Percentiles rank a stretch among this genome's conserved stretches.
Evolutionary conservation across 2,888 invertebrate genomes (phyloP).

Genomic region (Agrypnus murinus): DNA sequence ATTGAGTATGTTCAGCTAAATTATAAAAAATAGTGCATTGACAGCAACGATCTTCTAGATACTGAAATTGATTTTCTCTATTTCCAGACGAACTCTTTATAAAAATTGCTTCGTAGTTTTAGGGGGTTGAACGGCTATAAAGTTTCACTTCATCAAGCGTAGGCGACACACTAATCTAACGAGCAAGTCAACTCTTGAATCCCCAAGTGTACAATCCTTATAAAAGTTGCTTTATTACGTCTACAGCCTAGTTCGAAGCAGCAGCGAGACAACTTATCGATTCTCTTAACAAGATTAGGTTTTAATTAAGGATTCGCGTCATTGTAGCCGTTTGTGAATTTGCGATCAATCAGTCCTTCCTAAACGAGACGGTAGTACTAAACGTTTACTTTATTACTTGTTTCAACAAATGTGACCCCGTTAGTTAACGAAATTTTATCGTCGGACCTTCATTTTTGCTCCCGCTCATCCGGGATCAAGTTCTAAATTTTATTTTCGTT

Average conservation of each 20-base stretch:
- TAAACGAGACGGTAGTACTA: background rate
- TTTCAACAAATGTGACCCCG: slow-evolving; percentile 21
- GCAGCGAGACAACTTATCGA: slow-evolving; percentile 53
- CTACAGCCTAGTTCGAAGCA: slow-evolving; percentile 50
- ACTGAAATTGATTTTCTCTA: too few species aligned
- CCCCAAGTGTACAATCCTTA: slow-evolving; percentile 50
- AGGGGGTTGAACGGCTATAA: slow-evolving; percentile 43
- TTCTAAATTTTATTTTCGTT: too few species aligned
- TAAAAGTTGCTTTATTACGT: slow-evolving; percentile 51
- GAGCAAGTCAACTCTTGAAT: slow-evolving; percentile 49
- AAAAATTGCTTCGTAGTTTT: slow-evolving; percentile 37
- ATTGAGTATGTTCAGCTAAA: too few species aligned
- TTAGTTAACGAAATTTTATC: slow-evolving; percentile 27
- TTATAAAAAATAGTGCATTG: too few species aligned
- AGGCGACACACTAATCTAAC: slow-evolving; percentile 39
- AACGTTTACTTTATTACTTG: slow-evolving; percentile 21
- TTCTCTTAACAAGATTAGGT: slow-evolving; percentile 55
- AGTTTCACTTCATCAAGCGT: slow-evolving; percentile 45
- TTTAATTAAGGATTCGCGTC: slow-evolving; percentile 54
- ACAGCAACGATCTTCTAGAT: too few species aligned
- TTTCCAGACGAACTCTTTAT: too few species aligned
- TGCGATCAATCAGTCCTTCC: slow-evolving; percentile 28
- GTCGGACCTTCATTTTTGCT: too few species aligned
- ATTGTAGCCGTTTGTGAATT: slow-evolving; percentile 30
- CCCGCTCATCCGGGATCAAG: too few species aligned